Evolutionary conservation across 2,113 vertebrate species (phyloP), one percentile per base, ranked within the genome.

Genomic region (Microcebus murinus): DNA sequence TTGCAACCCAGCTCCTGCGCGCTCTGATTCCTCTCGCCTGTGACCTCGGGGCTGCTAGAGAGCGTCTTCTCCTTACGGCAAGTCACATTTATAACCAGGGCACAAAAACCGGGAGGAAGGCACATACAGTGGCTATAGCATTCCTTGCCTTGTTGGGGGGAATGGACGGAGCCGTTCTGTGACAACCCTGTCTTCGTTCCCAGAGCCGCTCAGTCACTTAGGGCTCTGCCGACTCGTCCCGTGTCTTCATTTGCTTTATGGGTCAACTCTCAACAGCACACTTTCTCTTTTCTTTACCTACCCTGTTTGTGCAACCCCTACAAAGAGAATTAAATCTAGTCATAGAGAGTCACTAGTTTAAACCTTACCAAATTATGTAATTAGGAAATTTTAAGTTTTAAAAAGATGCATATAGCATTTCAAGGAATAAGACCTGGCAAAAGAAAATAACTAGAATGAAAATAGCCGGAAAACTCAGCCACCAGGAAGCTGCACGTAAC

Each of bases 1-100:
- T 0, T 0, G 87, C 36, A 11, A 8, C 39, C 0, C 13, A 2
- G 39, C 36, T 39, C 21, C 34, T 3, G 15, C 0, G 13, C 1
- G 0, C 15, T 31, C 18, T 21, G 27, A 4, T 31, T 29, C 29
- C 36, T 65, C 79, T 50, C 1, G 34, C 45, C 25, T 34, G 31
- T 21, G 4, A 0, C 13, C 48, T 12, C 2, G 0, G 68, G 68
- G 21, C 3, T 34, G 39, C 71, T 59, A 6, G 31, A 48, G 13
- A 36, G 45, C 7, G 3, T 3, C 13, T 36, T 3, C 17, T 45
- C 48, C 34, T 81, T 5, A 1, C 2, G 73, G 59, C 71, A 76
- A 18, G 59, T 15, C 0, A 1, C 20, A 48, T 21, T 11, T 65
- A 0, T 45, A 7, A 25, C 36, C 21, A 29, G 29, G 39, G 8